Evolutionary conservation across 2,113 vertebrate species (phyloP).

Genomic region (Labeo rohita): DNA sequence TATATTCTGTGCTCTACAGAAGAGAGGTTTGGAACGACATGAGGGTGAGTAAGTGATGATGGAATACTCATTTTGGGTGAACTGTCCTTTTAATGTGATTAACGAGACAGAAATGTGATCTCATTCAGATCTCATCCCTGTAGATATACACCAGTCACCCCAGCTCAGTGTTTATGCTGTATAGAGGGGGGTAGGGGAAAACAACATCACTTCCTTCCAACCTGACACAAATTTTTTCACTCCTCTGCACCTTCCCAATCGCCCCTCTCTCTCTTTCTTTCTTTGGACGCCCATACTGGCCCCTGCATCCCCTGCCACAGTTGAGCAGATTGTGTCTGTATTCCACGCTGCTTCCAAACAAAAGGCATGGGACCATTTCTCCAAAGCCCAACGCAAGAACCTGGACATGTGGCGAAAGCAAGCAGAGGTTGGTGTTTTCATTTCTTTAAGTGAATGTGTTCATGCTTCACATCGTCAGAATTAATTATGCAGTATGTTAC

Average conservation of each 20-base stretch:
- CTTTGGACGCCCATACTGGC: conserved; percentile 82
- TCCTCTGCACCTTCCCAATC: conserved; percentile 88
- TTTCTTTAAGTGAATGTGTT: conserved; percentile 57
- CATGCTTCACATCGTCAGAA: conserved; percentile 28
- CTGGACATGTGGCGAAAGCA: conserved; percentile 99
- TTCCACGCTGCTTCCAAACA: conserved; percentile 99
- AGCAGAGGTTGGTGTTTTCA: conserved; percentile 90
- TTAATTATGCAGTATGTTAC: conserved; percentile 11
- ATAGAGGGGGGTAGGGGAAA: conserved; percentile 46
- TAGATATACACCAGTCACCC: conserved; percentile 33
- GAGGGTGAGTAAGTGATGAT: neutral
- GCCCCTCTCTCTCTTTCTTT: conserved; percentile 80
- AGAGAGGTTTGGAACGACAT: neutral
- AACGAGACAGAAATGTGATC: conserved; percentile 3
- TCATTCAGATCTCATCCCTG: conserved; percentile 21
- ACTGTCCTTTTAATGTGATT: neutral
- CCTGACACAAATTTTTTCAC: conserved; percentile 89
- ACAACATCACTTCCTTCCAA: conserved; percentile 72
- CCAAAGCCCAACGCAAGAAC: conserved; percentile 99
- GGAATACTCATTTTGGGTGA: neutral
- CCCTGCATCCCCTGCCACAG: conserved; percentile 84
- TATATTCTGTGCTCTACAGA: neutral
- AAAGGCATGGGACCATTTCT: conserved; percentile 99
- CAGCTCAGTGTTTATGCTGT: conserved; percentile 43
- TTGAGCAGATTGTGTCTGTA: conserved; percentile 99